A percentile compares a stretch with the other conserved stretches of the same genome.
Conservation (phyloP, 2,888 invertebrate genomes). For the Notodonta dromedarius region DNA sequence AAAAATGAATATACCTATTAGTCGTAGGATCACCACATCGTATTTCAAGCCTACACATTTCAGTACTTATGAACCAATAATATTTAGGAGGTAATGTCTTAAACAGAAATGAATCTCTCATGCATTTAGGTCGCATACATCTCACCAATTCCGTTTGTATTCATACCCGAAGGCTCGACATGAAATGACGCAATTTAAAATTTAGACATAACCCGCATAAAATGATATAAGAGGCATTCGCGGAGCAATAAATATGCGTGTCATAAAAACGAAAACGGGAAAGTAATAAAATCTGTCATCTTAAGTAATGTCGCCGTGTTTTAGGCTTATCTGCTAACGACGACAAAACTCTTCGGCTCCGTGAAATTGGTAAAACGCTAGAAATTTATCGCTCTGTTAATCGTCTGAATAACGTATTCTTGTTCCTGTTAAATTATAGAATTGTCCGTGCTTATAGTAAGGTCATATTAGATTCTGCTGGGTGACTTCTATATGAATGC, state of each 20-base stretch:
- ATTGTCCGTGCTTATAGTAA: too few species aligned
- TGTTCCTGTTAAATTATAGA: conserved; percentile 11
- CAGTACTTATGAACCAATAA: too few species aligned
- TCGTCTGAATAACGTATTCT: conserved; percentile 22
- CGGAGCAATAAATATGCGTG: conserved; percentile 61
- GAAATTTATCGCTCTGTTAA: conserved; percentile 37
- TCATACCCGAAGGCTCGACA: neutral
- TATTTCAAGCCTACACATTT: too few species aligned
- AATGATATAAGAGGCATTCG: conserved; percentile 49
- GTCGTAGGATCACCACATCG: too few species aligned
- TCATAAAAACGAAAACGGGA: conserved; percentile 68
- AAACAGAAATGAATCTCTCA: neutral
- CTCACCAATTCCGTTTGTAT: neutral
- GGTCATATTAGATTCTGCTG: too few species aligned
- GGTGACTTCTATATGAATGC: too few species aligned
- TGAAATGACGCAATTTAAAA: conserved; percentile 20
- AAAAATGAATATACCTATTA: too few species aligned
- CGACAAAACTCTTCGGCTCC: conserved; percentile 53
- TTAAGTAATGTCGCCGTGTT: conserved; percentile 66
- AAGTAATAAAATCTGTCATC: conserved; percentile 72
- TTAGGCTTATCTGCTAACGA: conserved; percentile 64
- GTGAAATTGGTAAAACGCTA: conserved; percentile 53
- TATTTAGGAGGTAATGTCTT: neutral
- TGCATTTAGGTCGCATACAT: neutral
- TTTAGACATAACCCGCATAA: conserved; percentile 45